Evolutionary conservation across 1,140 invertebrate species (phyloP).

Genomic region (Theocolax elegans): DNA sequence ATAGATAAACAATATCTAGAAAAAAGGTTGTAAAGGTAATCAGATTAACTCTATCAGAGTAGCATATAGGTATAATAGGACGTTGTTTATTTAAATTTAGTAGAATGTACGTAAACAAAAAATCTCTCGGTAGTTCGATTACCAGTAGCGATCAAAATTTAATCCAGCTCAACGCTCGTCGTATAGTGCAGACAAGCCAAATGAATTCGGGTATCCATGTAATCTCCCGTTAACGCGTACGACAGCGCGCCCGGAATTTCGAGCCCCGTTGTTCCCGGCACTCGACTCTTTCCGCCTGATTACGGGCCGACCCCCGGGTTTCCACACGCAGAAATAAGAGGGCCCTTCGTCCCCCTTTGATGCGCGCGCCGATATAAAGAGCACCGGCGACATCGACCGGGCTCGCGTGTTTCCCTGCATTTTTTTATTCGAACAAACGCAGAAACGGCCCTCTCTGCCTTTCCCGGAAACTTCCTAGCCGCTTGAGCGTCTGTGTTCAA

Average conservation of each 20-base stretch:
- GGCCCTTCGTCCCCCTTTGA: neutral
- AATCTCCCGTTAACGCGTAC: neutral
- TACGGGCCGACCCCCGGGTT: neutral
- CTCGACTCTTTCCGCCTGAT: constrained; percentile 16
- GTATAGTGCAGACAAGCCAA: neutral
- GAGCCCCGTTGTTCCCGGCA: neutral
- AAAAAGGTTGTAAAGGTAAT: too few relatives aligned
- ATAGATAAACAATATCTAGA: too few relatives aligned
- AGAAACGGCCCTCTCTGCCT: neutral
- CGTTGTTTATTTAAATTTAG: too few relatives aligned
- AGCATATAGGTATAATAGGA: too few relatives aligned
- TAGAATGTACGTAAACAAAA: too few relatives aligned
- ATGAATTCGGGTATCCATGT: neutral
- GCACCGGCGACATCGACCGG: neutral
- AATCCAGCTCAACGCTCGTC: neutral
- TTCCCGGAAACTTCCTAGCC: neutral
- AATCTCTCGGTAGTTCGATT: too few relatives aligned
- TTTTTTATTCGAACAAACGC: neutral
- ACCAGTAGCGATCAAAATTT: neutral
- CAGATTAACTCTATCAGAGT: too few relatives aligned
- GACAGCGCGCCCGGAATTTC: neutral
- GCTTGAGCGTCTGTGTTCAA: neutral
- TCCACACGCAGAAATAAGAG: constrained; percentile 6
- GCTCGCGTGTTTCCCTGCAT: neutral
- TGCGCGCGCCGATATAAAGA: neutral